Conservation (phyloP, 1,140 invertebrate genomes). For the Ostrea denselamellosa region DNA sequence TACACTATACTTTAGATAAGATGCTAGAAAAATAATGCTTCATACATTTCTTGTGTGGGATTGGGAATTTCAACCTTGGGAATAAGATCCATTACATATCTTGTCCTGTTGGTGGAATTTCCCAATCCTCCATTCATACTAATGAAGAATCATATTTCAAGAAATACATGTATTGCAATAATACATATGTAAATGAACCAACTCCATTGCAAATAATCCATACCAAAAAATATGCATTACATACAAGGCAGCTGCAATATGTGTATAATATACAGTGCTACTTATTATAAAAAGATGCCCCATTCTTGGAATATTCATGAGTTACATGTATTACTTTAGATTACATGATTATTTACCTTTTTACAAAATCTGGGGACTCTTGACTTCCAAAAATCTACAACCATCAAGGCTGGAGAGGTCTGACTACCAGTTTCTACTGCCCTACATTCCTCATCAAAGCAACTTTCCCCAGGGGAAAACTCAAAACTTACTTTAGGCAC, state of each 20-base stretch:
- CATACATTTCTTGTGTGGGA: too few species aligned
- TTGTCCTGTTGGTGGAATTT: too few species aligned
- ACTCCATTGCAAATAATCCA: neutral
- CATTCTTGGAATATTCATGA: neutral
- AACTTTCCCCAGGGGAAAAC: conserved; percentile 13
- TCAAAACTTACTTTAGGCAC: neutral
- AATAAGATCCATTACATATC: too few species aligned
- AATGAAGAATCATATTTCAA: too few species aligned
- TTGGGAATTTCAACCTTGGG: too few species aligned
- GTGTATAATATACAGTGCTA: neutral
- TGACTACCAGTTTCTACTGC: conserved; percentile 50
- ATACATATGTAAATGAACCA: neutral
- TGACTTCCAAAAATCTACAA: conserved; percentile 34
- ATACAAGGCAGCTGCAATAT: neutral
- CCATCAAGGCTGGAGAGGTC: conserved; percentile 49
- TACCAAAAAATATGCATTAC: neutral
- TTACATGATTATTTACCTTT: conserved; percentile 23
- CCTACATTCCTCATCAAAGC: conserved; percentile 7
- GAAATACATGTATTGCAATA: too few species aligned
- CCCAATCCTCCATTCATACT: too few species aligned
- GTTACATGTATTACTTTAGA: neutral
- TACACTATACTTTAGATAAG: too few species aligned
- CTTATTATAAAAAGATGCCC: neutral
- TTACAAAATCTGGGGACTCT: neutral
- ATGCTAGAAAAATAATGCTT: too few species aligned